Conservation (phyloP, 2,113 vertebrate species). For the Irena cyanogastra region DNA sequence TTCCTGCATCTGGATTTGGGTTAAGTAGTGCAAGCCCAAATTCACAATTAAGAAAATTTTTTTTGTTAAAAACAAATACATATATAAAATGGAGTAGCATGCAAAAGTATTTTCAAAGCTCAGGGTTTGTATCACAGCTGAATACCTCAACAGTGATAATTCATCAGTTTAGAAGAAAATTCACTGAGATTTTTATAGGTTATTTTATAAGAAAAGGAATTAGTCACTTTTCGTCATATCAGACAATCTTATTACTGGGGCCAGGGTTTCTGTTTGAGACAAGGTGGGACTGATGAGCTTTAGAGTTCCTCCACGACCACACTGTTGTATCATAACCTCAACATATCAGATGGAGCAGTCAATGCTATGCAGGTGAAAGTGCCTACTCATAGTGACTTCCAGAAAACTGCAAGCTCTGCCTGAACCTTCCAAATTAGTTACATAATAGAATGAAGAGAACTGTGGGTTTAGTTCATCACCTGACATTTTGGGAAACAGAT, state of each 20-base stretch:
- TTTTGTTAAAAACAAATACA: not conserved
- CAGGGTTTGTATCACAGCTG: not conserved
- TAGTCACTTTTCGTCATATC: not conserved
- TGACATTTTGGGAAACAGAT: not conserved
- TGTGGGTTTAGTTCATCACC: not conserved
- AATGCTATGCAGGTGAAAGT: not conserved
- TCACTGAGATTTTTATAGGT: not conserved
- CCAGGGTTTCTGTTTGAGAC: not conserved
- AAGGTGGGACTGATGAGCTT: not conserved
- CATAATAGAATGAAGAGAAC: not conserved
- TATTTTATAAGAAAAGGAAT: not conserved
- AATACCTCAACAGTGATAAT: not conserved
- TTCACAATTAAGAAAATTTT: not conserved
- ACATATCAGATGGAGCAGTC: not conserved
- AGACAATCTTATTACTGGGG: not conserved
- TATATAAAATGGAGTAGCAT: not conserved
- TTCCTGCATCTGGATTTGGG: not conserved
- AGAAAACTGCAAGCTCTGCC: not conserved
- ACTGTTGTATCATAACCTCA: not conserved
- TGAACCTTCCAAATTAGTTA: not conserved
- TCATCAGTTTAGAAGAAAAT: not conserved
- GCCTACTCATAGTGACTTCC: not conserved
- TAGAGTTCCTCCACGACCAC: not conserved
- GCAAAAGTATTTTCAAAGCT: not conserved
- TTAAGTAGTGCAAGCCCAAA: not conserved